phyloP scores from a whole-genome alignment of 2,113 vertebrate species.

The Antechinus flavipes region DNA sequence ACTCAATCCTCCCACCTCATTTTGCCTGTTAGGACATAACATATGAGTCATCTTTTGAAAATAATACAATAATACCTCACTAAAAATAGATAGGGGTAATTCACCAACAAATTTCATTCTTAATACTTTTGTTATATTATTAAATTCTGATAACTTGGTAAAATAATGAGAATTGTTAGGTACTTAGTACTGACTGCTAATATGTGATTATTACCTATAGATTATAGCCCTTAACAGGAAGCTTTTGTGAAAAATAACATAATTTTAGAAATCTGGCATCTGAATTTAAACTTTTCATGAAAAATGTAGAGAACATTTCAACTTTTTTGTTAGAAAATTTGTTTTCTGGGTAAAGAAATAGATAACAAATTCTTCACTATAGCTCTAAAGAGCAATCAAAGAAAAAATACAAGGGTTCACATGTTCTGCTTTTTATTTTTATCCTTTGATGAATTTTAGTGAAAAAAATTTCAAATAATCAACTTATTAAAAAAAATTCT shows the following conservation, averaged over 20 bases:
- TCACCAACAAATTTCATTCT: slow-evolving; percentile 69
- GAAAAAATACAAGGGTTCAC: background rate
- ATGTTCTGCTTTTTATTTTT: slow-evolving; percentile 20
- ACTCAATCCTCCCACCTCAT: slow-evolving; percentile 23
- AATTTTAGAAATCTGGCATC: background rate
- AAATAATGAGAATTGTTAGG: slow-evolving; percentile 2
- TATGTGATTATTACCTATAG: background rate
- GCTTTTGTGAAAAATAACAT: background rate
- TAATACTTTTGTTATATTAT: slow-evolving; percentile 54
- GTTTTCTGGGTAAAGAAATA: slow-evolving; percentile 31
- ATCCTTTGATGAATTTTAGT: background rate
- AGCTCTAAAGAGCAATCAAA: slow-evolving; percentile 23
- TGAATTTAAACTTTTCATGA: background rate
- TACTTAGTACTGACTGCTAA: background rate
- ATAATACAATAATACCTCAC: slow-evolving; percentile 56
- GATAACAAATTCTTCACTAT: background rate
- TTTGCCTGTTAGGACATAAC: slow-evolving; percentile 38
- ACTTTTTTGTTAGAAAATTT: slow-evolving; percentile 32
- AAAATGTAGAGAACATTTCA: background rate
- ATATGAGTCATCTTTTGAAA: slow-evolving; percentile 64
- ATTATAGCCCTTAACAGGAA: background rate
- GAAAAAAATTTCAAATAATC: background rate
- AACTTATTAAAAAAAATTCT: background rate
- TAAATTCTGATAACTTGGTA: slow-evolving; percentile 52
- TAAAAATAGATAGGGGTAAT: slow-evolving; percentile 71